Evolutionary conservation across 1,140 invertebrate genomes (phyloP).

Genomic region (Aphis craccivora): DNA sequence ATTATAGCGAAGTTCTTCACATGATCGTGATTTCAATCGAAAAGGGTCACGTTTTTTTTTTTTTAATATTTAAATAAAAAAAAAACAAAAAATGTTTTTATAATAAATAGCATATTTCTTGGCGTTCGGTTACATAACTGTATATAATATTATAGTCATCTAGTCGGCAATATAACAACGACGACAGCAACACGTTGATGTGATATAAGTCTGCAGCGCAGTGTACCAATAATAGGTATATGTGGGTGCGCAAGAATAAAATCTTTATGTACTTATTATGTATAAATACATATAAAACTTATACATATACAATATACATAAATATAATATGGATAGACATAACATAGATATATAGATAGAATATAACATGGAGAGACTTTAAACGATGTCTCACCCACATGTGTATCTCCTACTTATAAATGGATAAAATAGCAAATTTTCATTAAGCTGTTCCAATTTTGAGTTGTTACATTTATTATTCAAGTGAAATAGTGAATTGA

Average conservation of each 20-base stretch:
- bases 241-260: neutral
- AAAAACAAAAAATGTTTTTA: neutral
- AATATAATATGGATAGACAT: neutral
- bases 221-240: neutral
- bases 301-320: neutral
- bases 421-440: neutral
- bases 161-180: neutral
- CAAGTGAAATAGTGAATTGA: neutral
- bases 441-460: neutral
- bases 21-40: constrained; percentile 22
- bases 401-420: neutral
- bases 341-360: too few relatives aligned
- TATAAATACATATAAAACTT: neutral
- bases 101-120: neutral
- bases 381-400: neutral
- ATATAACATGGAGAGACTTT: neutral
- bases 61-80: neutral
- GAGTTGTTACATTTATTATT: neutral
- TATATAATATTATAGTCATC: neutral
- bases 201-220: neutral
- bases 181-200: neutral
- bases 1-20: neutral
- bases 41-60: constrained; percentile 43
- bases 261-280: neutral
- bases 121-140: neutral